phyloP scores from a whole-genome alignment of 2,888 invertebrate species.

The Chirona hameri region DNA sequence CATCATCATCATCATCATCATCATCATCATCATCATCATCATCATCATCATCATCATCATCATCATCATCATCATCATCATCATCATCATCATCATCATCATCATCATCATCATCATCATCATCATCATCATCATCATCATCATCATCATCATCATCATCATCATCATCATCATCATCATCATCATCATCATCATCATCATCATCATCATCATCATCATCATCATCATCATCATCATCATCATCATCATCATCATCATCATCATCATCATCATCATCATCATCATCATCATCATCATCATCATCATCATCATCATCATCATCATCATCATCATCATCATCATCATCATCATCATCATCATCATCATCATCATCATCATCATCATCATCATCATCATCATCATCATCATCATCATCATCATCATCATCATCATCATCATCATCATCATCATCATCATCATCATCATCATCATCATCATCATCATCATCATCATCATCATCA shows the following conservation, averaged over 20 bases:
- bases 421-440: conserved; percentile 7
- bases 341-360: conserved; percentile 7
- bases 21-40: conserved; percentile 11
- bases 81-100: conserved; percentile 6
- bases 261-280: not conserved
- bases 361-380: conserved; percentile 10
- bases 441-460: conserved; percentile 11
- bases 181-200: conserved; percentile 22
- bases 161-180: conserved; percentile 22
- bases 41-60: conserved; percentile 11
- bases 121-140: conserved; percentile 22
- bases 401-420: conserved; percentile 22
- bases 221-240: conserved; percentile 11
- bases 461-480: conserved; percentile 11
- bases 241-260: conserved; percentile 11
- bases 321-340: too few species aligned
- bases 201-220: conserved; percentile 22
- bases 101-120: conserved; percentile 22
- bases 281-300: conserved; percentile 7
- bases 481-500: conserved; percentile 22
- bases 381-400: conserved; percentile 22
- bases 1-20: conserved; percentile 7
- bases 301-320: conserved; percentile 10
- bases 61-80: conserved; percentile 7
- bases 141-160: conserved; percentile 22